These are phyloP conservation scores for Bungarus multicinctus DNA, from an alignment of 2,113 vertebrate genomes.

Conservation along the genomic window DNA sequence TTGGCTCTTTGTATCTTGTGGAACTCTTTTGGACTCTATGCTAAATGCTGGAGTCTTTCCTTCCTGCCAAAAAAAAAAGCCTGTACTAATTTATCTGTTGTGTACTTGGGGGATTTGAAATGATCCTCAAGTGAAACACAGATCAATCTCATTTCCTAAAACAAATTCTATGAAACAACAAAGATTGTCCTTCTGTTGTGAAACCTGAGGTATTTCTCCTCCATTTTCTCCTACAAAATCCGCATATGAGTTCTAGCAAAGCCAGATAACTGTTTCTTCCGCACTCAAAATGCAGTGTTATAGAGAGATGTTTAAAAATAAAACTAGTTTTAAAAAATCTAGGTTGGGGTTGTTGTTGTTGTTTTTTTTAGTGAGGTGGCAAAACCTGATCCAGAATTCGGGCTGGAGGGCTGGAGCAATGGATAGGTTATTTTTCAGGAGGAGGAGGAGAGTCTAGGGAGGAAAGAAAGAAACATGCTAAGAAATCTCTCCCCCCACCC, in stretches of 20 bases:
- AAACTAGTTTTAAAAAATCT: neutral
- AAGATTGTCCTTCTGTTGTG: neutral
- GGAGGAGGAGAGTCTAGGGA: neutral
- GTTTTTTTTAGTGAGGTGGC: neutral
- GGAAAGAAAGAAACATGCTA: neutral
- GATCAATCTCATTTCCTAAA: neutral
- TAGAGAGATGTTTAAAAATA: neutral
- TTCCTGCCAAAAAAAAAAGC: neutral
- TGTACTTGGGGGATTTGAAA: neutral
- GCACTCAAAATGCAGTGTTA: neutral
- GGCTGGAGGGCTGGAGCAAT: neutral
- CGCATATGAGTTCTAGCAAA: neutral
- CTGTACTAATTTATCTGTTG: neutral
- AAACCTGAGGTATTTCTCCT: slow-evolving; percentile 5
- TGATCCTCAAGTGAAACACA: neutral
- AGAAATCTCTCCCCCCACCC: neutral
- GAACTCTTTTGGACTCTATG: neutral
- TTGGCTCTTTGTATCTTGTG: neutral
- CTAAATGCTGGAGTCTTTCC: neutral
- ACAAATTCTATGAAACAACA: neutral
- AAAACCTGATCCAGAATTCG: neutral
- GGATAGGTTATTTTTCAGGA: neutral
- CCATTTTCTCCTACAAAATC: neutral
- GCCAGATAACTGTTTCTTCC: neutral
- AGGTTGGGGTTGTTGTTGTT: neutral